Percentiles rank a stretch among this genome's conserved stretches.
Conservation (phyloP, 2,888 invertebrate species). For the Drosophila recens region DNA sequence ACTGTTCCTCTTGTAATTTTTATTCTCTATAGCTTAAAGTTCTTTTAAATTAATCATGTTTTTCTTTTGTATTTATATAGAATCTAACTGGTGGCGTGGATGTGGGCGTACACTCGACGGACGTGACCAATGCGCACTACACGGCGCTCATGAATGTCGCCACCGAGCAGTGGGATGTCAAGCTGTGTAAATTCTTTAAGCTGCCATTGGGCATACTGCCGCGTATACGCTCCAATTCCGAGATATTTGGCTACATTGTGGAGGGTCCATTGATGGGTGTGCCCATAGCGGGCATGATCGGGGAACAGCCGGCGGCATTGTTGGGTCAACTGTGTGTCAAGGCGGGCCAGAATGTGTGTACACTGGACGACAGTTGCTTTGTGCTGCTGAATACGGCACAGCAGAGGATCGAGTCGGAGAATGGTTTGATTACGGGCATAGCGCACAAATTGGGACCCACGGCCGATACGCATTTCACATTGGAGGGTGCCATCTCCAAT, state of each 20-base stretch:
- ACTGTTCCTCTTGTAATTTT: too few species aligned
- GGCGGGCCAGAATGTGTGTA: constrained; percentile 96
- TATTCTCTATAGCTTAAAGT: too few species aligned
- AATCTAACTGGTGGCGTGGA: constrained; percentile 87
- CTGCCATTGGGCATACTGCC: constrained; percentile 94
- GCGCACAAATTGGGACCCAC: constrained; percentile 93
- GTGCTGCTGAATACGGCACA: constrained; percentile 96
- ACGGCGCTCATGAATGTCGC: constrained; percentile 98
- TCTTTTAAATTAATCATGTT: neutral
- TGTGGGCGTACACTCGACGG: constrained; percentile 93
- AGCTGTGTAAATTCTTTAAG: constrained; percentile 94
- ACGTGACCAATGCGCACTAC: constrained; percentile 98
- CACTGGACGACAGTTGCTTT: constrained; percentile 98
- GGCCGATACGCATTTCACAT: constrained; percentile 91
- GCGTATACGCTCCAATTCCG: constrained; percentile 95
- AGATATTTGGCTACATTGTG: constrained; percentile 94
- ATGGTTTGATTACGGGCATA: constrained; percentile 96
- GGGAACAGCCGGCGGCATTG: constrained; percentile 97
- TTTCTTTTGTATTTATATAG: constrained; percentile 74
- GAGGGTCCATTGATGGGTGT: constrained; percentile 91
- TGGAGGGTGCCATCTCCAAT: constrained; percentile 96
- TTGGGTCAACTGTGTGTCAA: constrained; percentile 96
- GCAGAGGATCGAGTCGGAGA: constrained; percentile 91
- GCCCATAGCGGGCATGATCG: constrained; percentile 95
- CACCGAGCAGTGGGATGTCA: constrained; percentile 95